A percentile compares a stretch with the other conserved stretches of the same genome.
Conservation (phyloP, 2,113 vertebrate genomes). For the Pollimyrus isidori region DNA sequence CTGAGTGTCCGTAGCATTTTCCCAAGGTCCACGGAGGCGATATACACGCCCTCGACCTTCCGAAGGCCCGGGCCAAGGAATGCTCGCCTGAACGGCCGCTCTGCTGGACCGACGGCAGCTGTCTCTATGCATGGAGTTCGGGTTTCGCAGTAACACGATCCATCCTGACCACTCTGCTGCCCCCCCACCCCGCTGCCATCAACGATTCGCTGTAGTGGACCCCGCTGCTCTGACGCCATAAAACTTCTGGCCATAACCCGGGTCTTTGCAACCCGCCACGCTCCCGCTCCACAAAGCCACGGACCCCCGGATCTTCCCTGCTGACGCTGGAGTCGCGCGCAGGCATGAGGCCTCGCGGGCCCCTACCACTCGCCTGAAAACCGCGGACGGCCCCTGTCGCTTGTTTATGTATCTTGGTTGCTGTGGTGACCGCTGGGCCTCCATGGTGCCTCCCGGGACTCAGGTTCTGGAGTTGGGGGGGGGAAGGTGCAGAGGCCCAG, state of each 20-base stretch:
- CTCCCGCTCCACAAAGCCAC: background rate
- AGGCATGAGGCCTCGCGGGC: constrained; percentile 45
- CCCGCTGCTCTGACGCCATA: constrained; percentile 19
- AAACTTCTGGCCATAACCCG: constrained; percentile 47
- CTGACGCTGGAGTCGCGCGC: constrained; percentile 57
- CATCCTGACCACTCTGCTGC: constrained; percentile 24
- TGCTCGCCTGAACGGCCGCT: constrained; percentile 26
- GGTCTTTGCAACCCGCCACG: background rate
- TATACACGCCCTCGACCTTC: background rate
- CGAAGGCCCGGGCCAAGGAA: constrained; percentile 21
- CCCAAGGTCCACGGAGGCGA: background rate
- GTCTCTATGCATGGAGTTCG: constrained; percentile 53
- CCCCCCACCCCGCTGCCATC: background rate
- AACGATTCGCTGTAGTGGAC: background rate
- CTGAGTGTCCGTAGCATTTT: background rate
- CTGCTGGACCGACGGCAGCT: constrained; percentile 59
- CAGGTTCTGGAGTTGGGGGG: constrained; percentile 27
- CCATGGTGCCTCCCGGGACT: constrained; percentile 54
- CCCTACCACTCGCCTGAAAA: constrained; percentile 66
- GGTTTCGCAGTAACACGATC: constrained; percentile 60
- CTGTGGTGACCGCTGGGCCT: constrained; percentile 63
- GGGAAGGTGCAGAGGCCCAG: background rate
- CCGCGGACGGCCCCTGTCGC: constrained; percentile 40
- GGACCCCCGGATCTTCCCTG: constrained; percentile 36
- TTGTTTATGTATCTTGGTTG: constrained; percentile 73